Base-by-base conservation (phyloP, 1,140 invertebrate species). In the Dendrolimus punctatus region DNA sequence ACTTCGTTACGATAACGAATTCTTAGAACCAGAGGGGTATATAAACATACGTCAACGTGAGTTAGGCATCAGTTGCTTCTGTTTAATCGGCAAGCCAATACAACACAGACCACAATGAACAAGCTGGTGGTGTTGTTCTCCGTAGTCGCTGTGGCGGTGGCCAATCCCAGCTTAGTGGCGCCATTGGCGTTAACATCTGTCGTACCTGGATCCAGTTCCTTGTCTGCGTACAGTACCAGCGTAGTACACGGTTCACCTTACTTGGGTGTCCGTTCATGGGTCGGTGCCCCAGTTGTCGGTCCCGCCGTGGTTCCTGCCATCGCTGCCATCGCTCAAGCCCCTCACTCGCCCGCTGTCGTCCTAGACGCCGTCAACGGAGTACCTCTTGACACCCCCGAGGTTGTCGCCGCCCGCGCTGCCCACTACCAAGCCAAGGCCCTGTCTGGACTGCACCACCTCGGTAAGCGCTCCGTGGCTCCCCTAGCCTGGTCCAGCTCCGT, bases 21-120 rank as follows among this genome's bases (percentile, higher is more conserved):
- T 60, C 57, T 44, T 39, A 36, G 53, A 6, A 44, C 39, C 45
- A 52, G 49, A 40, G 8, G 45, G 49, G 54, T 84, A 84, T 84
- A 84, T 64, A 84, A 81, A 58, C 60, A 66, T 72, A 60, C 44
- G 59, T 43, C 39, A 41, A 47, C 6, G 44, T 36, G 52, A 60
- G 43, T 65, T 61, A 57, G 62, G 60, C 76, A 81, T 81, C 80
- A 83, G 71, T 85, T 68, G 68, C 76, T 77, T 66, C 68, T 57
- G 55, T 39, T 61, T 69, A 55, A 60, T 76, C 69, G 69, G 66
- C 69, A 64, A 65, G 60, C 60, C 50, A 66, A 68, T 59, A 66
- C 80, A 86, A 86, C 80, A 86, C 83, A 86, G 80, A 89, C 82
- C 84, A 87, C 68, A 69, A 85, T 82, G 80, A 89, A 81, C 83